Percentiles rank a stretch among this genome's conserved stretches.
phyloP scores from a whole-genome alignment of 2,797 vertebrate species.

The Gallinago nigripennis region DNA sequence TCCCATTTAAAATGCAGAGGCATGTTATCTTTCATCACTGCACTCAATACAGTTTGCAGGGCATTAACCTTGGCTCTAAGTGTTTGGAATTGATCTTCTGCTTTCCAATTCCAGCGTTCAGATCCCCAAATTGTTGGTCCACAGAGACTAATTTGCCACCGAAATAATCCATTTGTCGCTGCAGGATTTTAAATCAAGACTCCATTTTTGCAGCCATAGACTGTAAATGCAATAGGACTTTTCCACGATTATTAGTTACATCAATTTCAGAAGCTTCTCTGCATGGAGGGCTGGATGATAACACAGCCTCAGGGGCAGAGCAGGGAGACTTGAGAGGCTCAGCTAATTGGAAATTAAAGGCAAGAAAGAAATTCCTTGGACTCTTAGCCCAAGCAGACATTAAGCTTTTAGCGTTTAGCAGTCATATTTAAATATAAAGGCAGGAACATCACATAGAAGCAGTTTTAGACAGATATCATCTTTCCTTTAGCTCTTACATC shows the following conservation, averaged over 20 bases:
- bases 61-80: conserved; percentile 21
- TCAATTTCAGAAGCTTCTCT: conserved; percentile 41
- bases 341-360: conserved; percentile 65
- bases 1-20: background rate
- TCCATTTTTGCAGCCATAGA: background rate
- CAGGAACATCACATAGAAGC: background rate
- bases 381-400: background rate
- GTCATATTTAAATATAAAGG: background rate
- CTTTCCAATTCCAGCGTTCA: background rate
- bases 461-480: background rate
- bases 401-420: conserved; percentile 18
- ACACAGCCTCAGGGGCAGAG: conserved; percentile 35
- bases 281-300: background rate
- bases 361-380: conserved; percentile 28
- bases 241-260: conserved; percentile 29
- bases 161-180: conserved; percentile 63
- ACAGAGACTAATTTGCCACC: conserved; percentile 22
- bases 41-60: background rate
- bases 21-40: background rate
- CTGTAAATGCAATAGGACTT: background rate
- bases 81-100: conserved; percentile 3
- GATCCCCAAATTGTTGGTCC: conserved; percentile 12
- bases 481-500: background rate
- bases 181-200: conserved; percentile 20
- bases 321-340: conserved; percentile 9